phyloP scores from a whole-genome alignment of 2,888 invertebrate species.

The Thymelicus acteon region DNA sequence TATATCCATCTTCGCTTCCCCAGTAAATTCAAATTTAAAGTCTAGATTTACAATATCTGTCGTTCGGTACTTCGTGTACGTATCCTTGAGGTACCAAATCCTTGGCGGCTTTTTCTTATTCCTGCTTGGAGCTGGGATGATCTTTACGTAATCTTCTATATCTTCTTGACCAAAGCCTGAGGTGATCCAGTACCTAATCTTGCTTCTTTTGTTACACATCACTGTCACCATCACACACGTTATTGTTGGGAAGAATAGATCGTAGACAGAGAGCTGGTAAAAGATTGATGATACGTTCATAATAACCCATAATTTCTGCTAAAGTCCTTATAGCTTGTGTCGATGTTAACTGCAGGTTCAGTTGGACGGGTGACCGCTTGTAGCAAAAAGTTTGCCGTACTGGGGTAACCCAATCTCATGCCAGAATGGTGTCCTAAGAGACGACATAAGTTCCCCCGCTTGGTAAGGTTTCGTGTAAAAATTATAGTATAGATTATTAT shows the following conservation, averaged over 20 bases:
- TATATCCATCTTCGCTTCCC: conserved; percentile 36
- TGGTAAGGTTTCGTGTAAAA: too few relatives aligned
- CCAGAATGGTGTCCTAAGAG: not conserved
- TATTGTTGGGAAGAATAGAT: conserved; percentile 29
- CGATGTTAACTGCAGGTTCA: too few relatives aligned
- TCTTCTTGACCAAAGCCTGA: conserved; percentile 40
- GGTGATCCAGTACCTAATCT: conserved; percentile 38
- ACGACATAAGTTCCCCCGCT: too few relatives aligned
- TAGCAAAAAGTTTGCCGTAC: too few relatives aligned
- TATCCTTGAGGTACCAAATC: conserved; percentile 36
- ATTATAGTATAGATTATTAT: too few relatives aligned
- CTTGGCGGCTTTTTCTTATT: conserved; percentile 33
- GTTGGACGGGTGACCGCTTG: too few relatives aligned
- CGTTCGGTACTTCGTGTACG: conserved; percentile 29
- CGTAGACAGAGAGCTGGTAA: conserved; percentile 43
- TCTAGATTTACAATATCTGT: conserved; percentile 31
- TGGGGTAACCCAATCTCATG: too few relatives aligned
- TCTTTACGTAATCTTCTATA: conserved; percentile 30
- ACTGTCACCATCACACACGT: conserved; percentile 43
- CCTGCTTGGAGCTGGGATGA: conserved; percentile 29
- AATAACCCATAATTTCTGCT: too few relatives aligned
- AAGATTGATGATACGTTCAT: not conserved
- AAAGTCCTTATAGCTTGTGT: too few relatives aligned
- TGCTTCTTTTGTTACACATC: conserved; percentile 35
- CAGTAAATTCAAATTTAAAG: conserved; percentile 42